Percentiles rank a stretch among this genome's conserved stretches.
Evolutionary conservation across 2,888 invertebrate genomes (phyloP).

Genomic region (Agrilus cyanescens): DNA sequence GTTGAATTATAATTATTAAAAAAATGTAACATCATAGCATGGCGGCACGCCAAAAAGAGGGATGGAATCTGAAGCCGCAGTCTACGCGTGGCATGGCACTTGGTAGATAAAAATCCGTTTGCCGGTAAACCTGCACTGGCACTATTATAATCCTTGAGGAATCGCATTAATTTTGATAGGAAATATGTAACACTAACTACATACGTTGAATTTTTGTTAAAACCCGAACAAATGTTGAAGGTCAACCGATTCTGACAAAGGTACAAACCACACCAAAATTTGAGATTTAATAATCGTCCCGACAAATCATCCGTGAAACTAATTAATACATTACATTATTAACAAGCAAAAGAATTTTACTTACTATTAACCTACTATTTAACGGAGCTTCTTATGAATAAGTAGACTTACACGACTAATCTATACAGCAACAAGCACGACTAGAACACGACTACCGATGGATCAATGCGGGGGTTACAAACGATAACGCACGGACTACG

Average conservation of each 20-base stretch:
- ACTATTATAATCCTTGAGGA: too few species aligned
- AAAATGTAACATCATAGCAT: constrained; percentile 8
- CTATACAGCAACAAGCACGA: constrained; percentile 23
- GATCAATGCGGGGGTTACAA: constrained; percentile 34
- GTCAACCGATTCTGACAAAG: constrained; percentile 16
- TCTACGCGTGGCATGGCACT: constrained; percentile 14
- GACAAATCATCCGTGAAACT: too few species aligned
- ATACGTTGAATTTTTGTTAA: neutral
- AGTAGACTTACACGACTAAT: constrained; percentile 29
- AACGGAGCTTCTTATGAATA: too few species aligned
- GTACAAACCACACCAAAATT: constrained; percentile 7
- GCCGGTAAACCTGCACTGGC: neutral
- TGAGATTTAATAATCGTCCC: too few species aligned
- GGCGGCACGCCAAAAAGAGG: constrained; percentile 8
- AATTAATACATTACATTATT: too few species aligned
- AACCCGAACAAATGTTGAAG: constrained; percentile 17
- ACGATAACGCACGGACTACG: constrained; percentile 30
- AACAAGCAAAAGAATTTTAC: too few species aligned
- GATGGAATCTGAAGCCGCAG: constrained; percentile 4
- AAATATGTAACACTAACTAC: neutral
- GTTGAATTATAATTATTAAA: neutral
- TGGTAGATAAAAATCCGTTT: constrained; percentile 10
- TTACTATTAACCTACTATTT: too few species aligned
- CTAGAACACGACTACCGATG: constrained; percentile 24
- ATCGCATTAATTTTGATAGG: too few species aligned